Conservation (phyloP, 2,888 invertebrate species). For the Ferdinandea cuprea region DNA sequence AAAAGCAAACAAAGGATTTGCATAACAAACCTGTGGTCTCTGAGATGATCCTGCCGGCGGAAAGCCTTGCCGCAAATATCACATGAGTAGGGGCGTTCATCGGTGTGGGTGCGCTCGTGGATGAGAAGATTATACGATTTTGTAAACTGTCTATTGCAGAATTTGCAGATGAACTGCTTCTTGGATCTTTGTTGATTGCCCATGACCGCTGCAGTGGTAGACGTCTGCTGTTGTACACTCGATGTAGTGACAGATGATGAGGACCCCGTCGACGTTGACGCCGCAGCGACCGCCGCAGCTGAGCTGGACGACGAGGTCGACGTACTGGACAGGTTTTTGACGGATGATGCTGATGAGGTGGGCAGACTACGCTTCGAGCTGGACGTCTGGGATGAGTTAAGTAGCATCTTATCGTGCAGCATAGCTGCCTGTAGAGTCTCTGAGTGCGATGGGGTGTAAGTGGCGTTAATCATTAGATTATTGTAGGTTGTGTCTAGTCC, state of each 20-base stretch:
- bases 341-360: constrained; percentile 56
- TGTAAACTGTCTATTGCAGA: constrained; percentile 98
- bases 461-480: constrained; percentile 88
- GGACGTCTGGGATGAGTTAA: constrained; percentile 51
- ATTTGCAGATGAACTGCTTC: constrained; percentile 99
- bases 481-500: constrained; percentile 87
- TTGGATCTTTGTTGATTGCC: constrained; percentile 88
- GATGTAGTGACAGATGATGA: constrained; percentile 62
- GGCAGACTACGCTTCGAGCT: constrained; percentile 59
- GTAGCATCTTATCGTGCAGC: constrained; percentile 81
- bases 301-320: constrained; percentile 39
- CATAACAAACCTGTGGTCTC: constrained; percentile 91
- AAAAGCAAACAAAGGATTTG: constrained; percentile 64
- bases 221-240: constrained; percentile 45
- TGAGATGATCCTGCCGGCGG: constrained; percentile 96
- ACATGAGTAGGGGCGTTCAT: constrained; percentile 98
- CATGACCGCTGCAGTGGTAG: constrained; percentile 76
- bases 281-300: neutral
- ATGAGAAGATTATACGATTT: constrained; percentile 97
- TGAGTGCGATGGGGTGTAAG: constrained; percentile 79
- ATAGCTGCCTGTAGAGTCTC: constrained; percentile 80
- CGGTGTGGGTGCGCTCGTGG: constrained; percentile 98
- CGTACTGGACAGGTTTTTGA: constrained; percentile 60
- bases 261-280: constrained; percentile 19
- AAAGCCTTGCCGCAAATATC: constrained; percentile 99